Base-by-base conservation (phyloP, 2,888 invertebrate species). In the Brassicogethes aeneus region DNA sequence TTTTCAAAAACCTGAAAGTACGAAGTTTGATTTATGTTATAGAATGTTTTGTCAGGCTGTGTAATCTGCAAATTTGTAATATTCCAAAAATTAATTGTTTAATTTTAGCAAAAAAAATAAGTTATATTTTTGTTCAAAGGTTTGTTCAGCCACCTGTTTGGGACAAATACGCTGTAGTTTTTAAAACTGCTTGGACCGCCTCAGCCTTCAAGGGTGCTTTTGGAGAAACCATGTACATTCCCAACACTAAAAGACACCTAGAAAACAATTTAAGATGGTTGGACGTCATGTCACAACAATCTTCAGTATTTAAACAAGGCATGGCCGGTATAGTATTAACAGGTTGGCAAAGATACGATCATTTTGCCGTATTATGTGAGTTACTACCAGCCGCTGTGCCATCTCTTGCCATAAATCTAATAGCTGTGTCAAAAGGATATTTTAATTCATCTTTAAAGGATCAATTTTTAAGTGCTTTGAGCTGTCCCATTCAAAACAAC, bases 141-240 rank as follows among this genome's bases (percentile, higher is more conserved):
- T 73, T 62, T 61, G 74, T 60, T 49, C 71, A 65, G 45, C 61
- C 65, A 2, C 65, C 67, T 37, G 70, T 79, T 5, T 84, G 82
- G 82, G 76, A 81, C 52, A 79, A 77, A 50, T 83, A 80, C 51
- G 73, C 79, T 0, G 70, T 76, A 12, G 75, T 82, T 7, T 85
- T 85, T 55, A 73, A 75, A 2, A 74, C 77, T 1, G 77, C 80
- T 5, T 85, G 85, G 85, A 74, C 79, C 2, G 83, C 84, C 1
- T 80, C 80, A 2, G 84, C 85, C 1, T 85, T 78, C 60, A 86
- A 86, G 63, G 85, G 82, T 1, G 83, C 83, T 2, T 82, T 82
- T 51, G 83, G 83, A 0, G 82, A 84, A 62, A 80, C 79, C 2
- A 54, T 82, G 34, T 75, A 77, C 52, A 72, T 82, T 43, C 82